These are phyloP conservation scores for Brevimyrus niger DNA, from an alignment of 2,113 vertebrate species.

Conservation along the genomic window DNA sequence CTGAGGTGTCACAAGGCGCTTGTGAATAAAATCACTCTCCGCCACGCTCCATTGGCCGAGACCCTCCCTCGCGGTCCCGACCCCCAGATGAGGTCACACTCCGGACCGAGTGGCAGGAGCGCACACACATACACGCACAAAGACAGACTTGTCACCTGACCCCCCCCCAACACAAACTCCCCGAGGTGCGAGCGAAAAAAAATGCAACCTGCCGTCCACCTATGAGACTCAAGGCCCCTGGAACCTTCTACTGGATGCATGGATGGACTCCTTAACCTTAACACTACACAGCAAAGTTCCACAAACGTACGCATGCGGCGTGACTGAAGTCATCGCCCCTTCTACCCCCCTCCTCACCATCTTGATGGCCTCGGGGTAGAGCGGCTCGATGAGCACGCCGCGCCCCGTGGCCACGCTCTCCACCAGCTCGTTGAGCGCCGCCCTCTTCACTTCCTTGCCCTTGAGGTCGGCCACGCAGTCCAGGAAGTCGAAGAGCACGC, in stretches of 20 bases:
- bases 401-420: slow-evolving; percentile 82
- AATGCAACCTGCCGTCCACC: neutral
- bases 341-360: slow-evolving; percentile 60
- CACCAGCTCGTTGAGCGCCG: slow-evolving; percentile 83
- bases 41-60: neutral
- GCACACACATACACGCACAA: neutral
- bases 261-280: neutral
- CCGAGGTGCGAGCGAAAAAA: neutral
- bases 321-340: neutral
- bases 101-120: neutral
- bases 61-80: neutral
- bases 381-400: slow-evolving; percentile 81
- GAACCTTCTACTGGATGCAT: neutral
- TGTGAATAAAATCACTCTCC: neutral
- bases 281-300: neutral
- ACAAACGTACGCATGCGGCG: neutral
- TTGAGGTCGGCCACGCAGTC: slow-evolving; percentile 89
- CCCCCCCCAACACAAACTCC: neutral
- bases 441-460: slow-evolving; percentile 89
- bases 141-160: neutral
- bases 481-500: slow-evolving; percentile 85
- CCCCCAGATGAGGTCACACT: neutral
- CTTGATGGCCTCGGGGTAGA: slow-evolving; percentile 85
- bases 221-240: neutral
- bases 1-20: slow-evolving; percentile 41